Base-by-base conservation (phyloP, 2,113 vertebrate species). In the Polyodon spathula region DNA sequence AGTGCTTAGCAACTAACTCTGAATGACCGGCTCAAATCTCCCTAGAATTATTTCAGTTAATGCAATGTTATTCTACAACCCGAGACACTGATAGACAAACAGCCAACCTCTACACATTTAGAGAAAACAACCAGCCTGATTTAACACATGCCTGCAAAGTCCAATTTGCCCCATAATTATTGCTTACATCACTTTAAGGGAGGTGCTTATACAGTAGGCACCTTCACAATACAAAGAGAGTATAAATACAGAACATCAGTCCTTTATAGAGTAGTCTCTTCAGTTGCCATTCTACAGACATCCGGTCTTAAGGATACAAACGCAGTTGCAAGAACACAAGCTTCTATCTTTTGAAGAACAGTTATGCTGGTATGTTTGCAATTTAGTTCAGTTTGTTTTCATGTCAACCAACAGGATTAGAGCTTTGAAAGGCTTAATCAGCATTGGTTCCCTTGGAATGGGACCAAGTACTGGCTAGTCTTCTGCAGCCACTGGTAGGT, bases 141-240 rank as follows among this genome's bases (percentile, higher is more conserved):
- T 77, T 73, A 86, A 27, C 27, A 77, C 72, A 71, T 67, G 65
- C 68, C 71, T 83, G 73, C 76, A 73, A 81, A 79, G 66, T 79
- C 83, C 87, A 82, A 70, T 80, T 77, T 78, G 88, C 85, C 84
- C 27, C 27, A 62, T 91, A 90, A 94, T 95, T 94, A 90, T 77
- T 82, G 75, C 79, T 90, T 87, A 80, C 81, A 79, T 77, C 84
- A 84, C 81, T 80, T 27, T 60, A 3, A 76, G 78, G 89, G 90
- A 78, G 88, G 90, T 86, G 86, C 86, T 88, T 82, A 76, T 73
- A 58, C 67, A 75, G 68, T 77, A 82, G 80, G 79, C 74, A 79
- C 78, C 75, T 75, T 80, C 79, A 74, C 5, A 58, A 76, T 70
- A 73, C 58, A 80, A 14, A 54, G 70, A 76, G 77, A 15, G 72